Evolutionary conservation across 1,140 invertebrate genomes (phyloP), one percentile per base, ranked within the genome.

Genomic region (Zaprionus capensis): DNA sequence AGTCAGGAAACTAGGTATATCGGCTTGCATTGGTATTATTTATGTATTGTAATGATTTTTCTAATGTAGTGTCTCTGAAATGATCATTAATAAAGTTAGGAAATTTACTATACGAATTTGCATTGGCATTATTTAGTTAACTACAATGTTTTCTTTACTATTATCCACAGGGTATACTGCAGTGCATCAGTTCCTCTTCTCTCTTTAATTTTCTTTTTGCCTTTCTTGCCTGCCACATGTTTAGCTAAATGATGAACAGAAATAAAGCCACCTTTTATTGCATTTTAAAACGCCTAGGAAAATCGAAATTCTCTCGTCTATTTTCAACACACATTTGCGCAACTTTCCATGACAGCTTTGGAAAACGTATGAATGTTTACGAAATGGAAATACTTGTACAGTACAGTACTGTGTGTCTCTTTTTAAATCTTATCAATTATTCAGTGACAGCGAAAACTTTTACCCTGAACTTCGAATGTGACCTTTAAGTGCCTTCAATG

Each of bases 391-490:
- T 66, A 24, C 36, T 34, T 46, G 44, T 49, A 34, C 17, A 38
- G 51, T 49, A 34, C 17, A 38, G n/a, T 2, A 17, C 6, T 17
- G 41, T 44, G 6, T 9, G 66, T 68, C 72, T 57, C 70, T 56
- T 80, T 84, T 84, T 67, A 59, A 85, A 90, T 61, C 71, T 75
- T 76, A 90, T 88, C 85, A 88, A 88, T 88, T 88, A 88, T 88
- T 84, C 75, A 88, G 69, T 69, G 67, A 77, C 71, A 74, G 36
- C 31, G 31, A 44, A 71, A 75, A 84, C 78, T 72, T 74, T 85
- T 87, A 63, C 85, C 85, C 78, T 88, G 85, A 88, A 90, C 85
- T 88, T 90, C 53, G 31, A 56, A 49, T 46, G 55, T 61, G 83
- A 80, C 82, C 82, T 86, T 82, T 78, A 49, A 70, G 63, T 66